Evolutionary conservation across 2,888 invertebrate genomes (phyloP), one percentile per base, ranked within the genome.

Genomic region (Ormyrus pomaceus): DNA sequence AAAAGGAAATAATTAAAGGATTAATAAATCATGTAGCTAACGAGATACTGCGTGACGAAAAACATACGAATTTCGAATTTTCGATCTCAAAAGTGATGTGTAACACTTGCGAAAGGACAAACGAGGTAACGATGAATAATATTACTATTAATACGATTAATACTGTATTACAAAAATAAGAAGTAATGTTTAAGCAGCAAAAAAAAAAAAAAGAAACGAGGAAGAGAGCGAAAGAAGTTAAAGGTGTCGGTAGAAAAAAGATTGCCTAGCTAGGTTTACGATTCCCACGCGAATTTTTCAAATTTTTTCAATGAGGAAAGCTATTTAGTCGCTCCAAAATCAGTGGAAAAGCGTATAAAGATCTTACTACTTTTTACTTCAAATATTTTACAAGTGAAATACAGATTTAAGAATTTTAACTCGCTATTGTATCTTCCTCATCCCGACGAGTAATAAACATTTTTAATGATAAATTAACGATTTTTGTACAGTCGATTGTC

Each of bases 211-310:
- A n/a, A 9, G 50, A 82, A 80, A 78, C 74, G 80, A 82, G 79
- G 84, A 65, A 82, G 82, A 79, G 34, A 34, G 34, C 34, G 34
- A 34, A 34, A 34, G 34, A 34, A 34, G 34, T 34, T 76, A 80
- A 81, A 80, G 84, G 83, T 34, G 34, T 85, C 80, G 84, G 83
- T 86, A 87, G 86, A 71, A 72, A 80, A 80, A 84, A 83, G 82
- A 84, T 84, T 84, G 82, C 82, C 85, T 85, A 86, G 85, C 82
- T 85, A 86, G 85, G 84, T 78, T 80, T 80, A 80, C 72, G 75
- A 76, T 82, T 80, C 56, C 80, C 75, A 72, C 34, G 78, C 71
- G 72, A 78, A 78, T 76, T 80, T 80, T 80, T 80, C 71, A 72
- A 77, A 80, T 78, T 80, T 82, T 82, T 80, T 80, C 75, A 80